Evolutionary conservation across 2,113 vertebrate species (phyloP), one percentile per base, ranked within the genome.

Genomic region (Antechinus stuartii): DNA sequence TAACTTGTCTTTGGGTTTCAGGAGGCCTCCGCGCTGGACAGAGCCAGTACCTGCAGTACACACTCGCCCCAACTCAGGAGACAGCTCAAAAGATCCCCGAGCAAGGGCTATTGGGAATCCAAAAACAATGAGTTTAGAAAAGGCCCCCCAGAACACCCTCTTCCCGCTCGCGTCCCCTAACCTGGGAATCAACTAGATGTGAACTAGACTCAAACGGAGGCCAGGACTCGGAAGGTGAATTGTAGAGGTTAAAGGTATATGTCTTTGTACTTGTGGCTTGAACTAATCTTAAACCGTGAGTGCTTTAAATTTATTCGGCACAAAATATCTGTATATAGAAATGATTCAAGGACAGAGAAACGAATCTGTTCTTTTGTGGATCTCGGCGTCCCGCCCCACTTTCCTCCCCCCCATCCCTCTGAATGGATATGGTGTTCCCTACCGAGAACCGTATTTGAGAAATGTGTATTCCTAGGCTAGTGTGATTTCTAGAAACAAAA

Each of bases 391-490:
- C 76, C 19, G 7, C 55, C 91, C 96, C 47, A 42, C 42, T n/a
- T 93, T 92, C 12, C 26, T 30, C 57, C 35, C 61, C 54, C 0
- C 52, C 12, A 84, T 53, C 55, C 42, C 92, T 84, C 7, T n/a
- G 19, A 84, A 84, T 42, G 16, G 68, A 8, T 42, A 8, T 42
- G 68, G 8, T 42, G 0, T 42, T 23, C 30, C 93, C 55, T 54
- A 11, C 26, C 1, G 23, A 84, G 90, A 68, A 53, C 84, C 89
- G 57, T 92, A 14, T 95, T 93, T 91, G 76, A 91, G 91, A 3
- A 91, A 94, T 90, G 93, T 84, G 94, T 95, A 84, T 95, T 94
- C 95, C 92, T 95, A 96, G 96, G 89, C 5, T n/a, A 97, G 95
- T 12, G 94, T 92, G 96, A 91, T 84, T 89, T n/a, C 61, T 97